Conservation (phyloP, 2,797 vertebrate species). For the Xenentodon cancila region DNA sequence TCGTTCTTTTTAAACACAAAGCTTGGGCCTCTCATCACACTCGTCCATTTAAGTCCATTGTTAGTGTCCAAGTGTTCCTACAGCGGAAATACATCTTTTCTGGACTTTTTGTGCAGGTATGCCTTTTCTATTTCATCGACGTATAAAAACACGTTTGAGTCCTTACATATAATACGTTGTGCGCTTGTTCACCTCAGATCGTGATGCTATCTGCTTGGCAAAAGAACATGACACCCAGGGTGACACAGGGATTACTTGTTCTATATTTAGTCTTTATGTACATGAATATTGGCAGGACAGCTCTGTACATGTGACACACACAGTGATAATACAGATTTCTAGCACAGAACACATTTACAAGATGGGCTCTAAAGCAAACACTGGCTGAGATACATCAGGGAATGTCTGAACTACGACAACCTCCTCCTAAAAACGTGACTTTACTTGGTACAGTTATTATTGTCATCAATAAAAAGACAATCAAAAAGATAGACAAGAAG, state of each 20-base stretch:
- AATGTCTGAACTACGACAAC: conserved; percentile 83
- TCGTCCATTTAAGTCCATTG: too few species aligned
- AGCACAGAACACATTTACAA: conserved; percentile 92
- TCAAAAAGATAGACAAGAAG: conserved; percentile 81
- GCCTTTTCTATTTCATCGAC: neutral
- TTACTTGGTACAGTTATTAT: conserved; percentile 80
- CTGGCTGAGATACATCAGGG: conserved; percentile 85
- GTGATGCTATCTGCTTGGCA: conserved; percentile 67
- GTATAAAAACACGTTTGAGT: conserved; percentile 8
- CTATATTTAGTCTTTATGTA: conserved; percentile 99
- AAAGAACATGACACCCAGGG: conserved; percentile 83
- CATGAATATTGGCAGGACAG: conserved; percentile 94
- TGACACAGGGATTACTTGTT: conserved; percentile 88
- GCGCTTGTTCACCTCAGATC: conserved; percentile 47
- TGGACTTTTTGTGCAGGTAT: too few species aligned
- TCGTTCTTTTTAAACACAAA: too few species aligned
- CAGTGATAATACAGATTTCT: conserved; percentile 85
- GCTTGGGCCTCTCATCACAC: too few species aligned
- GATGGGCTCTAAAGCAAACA: conserved; percentile 83
- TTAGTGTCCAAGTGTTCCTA: neutral
- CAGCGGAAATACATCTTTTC: neutral
- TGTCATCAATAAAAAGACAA: conserved; percentile 82
- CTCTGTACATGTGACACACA: conserved; percentile 95
- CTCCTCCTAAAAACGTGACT: conserved; percentile 85
- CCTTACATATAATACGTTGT: conserved; percentile 38